phyloP scores from a whole-genome alignment of 2,113 vertebrate species.

The Sceloporus undulatus region DNA sequence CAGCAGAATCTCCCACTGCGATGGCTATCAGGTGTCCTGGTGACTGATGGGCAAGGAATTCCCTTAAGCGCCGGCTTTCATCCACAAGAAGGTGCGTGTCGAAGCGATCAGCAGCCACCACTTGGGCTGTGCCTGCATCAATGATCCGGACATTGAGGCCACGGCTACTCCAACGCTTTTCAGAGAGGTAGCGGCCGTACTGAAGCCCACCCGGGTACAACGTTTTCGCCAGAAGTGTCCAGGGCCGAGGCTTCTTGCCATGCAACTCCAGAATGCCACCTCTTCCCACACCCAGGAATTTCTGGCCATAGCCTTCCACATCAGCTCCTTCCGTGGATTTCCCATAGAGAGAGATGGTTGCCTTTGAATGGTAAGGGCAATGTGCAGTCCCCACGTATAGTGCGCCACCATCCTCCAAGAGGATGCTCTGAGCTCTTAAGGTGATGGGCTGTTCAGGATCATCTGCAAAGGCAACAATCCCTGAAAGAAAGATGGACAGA shows the following conservation, averaged over 20 bases:
- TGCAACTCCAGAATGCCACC: slow-evolving; percentile 58
- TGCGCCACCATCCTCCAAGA: slow-evolving; percentile 54
- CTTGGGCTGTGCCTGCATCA: slow-evolving; percentile 57
- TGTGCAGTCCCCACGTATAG: slow-evolving; percentile 54
- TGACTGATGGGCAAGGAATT: slow-evolving; percentile 38
- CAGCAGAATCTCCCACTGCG: slow-evolving; percentile 60
- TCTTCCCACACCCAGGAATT: slow-evolving; percentile 61
- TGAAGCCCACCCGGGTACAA: slow-evolving; percentile 56
- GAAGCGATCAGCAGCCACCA: slow-evolving; percentile 52
- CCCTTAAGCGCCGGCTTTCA: slow-evolving; percentile 47
- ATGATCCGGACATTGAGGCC: slow-evolving; percentile 63
- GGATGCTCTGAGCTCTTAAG: slow-evolving; percentile 50
- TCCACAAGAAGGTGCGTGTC: slow-evolving; percentile 58
- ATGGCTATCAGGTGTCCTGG: slow-evolving; percentile 48
- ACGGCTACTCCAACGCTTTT: slow-evolving; percentile 65
- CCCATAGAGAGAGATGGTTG: slow-evolving; percentile 40
- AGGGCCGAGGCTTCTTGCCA: slow-evolving; percentile 50
- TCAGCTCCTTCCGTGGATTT: slow-evolving; percentile 42
- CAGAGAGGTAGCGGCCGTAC: slow-evolving; percentile 51
- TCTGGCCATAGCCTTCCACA: slow-evolving; percentile 50
- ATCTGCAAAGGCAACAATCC: slow-evolving; percentile 56
- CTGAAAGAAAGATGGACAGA: slow-evolving; percentile 35
- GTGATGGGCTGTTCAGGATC: slow-evolving; percentile 51
- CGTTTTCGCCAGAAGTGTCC: slow-evolving; percentile 54
- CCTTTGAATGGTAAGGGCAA: slow-evolving; percentile 49